These are phyloP conservation scores for Torymus auratus DNA, from an alignment of 2,888 invertebrate species.

Conservation along the genomic window DNA sequence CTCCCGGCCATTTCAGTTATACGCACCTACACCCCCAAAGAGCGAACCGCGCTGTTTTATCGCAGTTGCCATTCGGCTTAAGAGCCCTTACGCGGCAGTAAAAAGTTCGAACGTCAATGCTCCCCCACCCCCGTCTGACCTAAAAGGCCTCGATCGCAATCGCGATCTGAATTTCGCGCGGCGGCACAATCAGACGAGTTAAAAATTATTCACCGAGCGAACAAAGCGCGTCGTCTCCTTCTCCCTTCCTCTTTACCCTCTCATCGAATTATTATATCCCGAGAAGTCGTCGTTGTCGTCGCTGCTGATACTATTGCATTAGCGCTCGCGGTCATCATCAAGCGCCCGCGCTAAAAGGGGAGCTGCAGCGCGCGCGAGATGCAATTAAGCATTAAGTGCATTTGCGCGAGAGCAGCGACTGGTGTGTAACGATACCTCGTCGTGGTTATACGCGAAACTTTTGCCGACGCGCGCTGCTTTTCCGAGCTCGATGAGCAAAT, in stretches of 20 bases:
- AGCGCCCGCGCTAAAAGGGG: conserved; percentile 44
- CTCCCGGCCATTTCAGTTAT: no score
- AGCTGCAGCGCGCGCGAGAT: conserved; percentile 1
- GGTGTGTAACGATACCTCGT: conserved; percentile 57
- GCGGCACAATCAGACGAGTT: no score
- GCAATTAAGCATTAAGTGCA: conserved; percentile 58
- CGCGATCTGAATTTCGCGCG: neutral
- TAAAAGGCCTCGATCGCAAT: conserved; percentile 29
- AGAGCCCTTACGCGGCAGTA: neutral
- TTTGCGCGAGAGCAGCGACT: conserved; percentile 35
- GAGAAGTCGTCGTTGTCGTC: conserved; percentile 5
- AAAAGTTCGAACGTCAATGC: conserved; percentile 19
- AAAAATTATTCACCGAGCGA: conserved; percentile 19
- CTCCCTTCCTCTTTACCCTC: conserved; percentile 3
- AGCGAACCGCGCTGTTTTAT: neutral
- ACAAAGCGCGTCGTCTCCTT: neutral
- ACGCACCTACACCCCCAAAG: no score
- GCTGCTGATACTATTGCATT: conserved; percentile 36
- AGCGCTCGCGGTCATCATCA: conserved; percentile 39
- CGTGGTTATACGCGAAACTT: conserved; percentile 46
- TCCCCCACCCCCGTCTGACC: neutral
- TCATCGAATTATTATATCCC: conserved; percentile 47
- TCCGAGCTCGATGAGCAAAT: no score
- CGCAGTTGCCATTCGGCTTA: neutral
- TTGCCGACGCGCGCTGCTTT: conserved; percentile 18